phyloP scores from a whole-genome alignment of 2,113 vertebrate species.

The Glaucomys volans region DNA sequence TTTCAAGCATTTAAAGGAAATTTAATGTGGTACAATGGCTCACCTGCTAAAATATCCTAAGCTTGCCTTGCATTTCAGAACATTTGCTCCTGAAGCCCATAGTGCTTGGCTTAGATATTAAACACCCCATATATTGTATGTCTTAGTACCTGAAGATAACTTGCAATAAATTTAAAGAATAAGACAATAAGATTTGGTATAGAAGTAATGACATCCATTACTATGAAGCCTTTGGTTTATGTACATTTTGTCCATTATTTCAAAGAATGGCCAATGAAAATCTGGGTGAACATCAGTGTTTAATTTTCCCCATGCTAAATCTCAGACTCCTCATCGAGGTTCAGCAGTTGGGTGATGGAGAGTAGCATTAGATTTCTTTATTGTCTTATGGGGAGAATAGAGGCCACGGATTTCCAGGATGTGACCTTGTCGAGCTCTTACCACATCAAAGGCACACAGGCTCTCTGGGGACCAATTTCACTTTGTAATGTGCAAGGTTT shows the following conservation, averaged over 20 bases:
- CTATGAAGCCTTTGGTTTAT: slow-evolving; percentile 54
- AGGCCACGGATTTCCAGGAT: slow-evolving; percentile 55
- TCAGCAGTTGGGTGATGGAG: slow-evolving; percentile 71
- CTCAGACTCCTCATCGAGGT: slow-evolving; percentile 68
- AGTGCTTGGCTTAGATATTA: not conserved
- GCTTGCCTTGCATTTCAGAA: not conserved
- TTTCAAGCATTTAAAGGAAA: slow-evolving; percentile 26
- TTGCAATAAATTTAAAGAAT: slow-evolving; percentile 55
- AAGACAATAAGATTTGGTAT: not conserved
- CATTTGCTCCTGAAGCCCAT: not conserved
- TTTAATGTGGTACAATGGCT: not conserved
- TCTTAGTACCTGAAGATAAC: not conserved
- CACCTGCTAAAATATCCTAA: not conserved
- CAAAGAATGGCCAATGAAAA: slow-evolving; percentile 65
- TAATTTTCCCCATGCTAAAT: slow-evolving; percentile 78
- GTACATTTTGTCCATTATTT: not conserved
- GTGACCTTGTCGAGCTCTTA: slow-evolving; percentile 66
- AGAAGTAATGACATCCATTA: slow-evolving; percentile 46
- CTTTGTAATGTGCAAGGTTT: slow-evolving; percentile 26
- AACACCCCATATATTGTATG: not conserved
- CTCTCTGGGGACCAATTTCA: slow-evolving; percentile 52
- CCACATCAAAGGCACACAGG: slow-evolving; percentile 8
- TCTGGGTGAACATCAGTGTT: slow-evolving; percentile 29
- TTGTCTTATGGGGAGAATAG: slow-evolving; percentile 72
- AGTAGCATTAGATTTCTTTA: slow-evolving; percentile 82